Percentiles rank a stretch among this genome's conserved stretches.
These are phyloP conservation scores for Aphidius colemani DNA, from an alignment of 2,888 invertebrate genomes.

Conservation along the genomic window DNA sequence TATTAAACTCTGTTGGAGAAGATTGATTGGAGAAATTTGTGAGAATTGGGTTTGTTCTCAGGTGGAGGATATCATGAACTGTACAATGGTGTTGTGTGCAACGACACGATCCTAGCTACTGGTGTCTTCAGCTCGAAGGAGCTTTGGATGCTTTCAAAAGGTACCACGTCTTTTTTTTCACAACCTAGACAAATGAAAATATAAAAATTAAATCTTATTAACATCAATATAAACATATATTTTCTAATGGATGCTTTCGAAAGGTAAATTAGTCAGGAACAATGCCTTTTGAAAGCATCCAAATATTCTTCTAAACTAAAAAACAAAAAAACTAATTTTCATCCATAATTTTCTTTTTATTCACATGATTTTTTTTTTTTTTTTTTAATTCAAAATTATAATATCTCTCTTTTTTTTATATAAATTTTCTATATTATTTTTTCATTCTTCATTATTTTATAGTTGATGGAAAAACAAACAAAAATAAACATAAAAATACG, in stretches of 20 bases:
- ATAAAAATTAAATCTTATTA: conserved; percentile 1
- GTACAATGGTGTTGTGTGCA: conserved; percentile 97
- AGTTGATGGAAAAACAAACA: no score
- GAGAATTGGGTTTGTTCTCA: conserved; percentile 57
- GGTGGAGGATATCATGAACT: conserved; percentile 78
- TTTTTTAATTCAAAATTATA: no score
- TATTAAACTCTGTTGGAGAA: no score
- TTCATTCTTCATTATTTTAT: no score
- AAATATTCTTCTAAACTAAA: conserved; percentile 16
- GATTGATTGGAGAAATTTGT: conserved; percentile 5
- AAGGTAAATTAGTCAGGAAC: conserved; percentile 50
- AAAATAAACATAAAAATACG: conserved; percentile 1
- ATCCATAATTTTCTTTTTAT: no score
- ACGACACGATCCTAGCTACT: conserved; percentile 99
- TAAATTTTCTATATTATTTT: no score
- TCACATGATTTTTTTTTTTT: no score
- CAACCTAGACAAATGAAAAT: conserved; percentile 30
- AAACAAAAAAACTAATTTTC: conserved; percentile 4
- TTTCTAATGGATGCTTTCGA: conserved; percentile 55
- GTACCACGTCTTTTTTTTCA: conserved; percentile 63
- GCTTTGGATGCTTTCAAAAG: conserved; percentile 97
- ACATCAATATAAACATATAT: not conserved
- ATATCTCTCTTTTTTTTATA: no score
- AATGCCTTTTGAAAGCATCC: conserved; percentile 59
- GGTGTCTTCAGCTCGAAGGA: conserved; percentile 99